A percentile compares a stretch with the other conserved stretches of the same genome.
Conservation (phyloP, 2,797 vertebrate species). For the Hippoglossus hippoglossus region DNA sequence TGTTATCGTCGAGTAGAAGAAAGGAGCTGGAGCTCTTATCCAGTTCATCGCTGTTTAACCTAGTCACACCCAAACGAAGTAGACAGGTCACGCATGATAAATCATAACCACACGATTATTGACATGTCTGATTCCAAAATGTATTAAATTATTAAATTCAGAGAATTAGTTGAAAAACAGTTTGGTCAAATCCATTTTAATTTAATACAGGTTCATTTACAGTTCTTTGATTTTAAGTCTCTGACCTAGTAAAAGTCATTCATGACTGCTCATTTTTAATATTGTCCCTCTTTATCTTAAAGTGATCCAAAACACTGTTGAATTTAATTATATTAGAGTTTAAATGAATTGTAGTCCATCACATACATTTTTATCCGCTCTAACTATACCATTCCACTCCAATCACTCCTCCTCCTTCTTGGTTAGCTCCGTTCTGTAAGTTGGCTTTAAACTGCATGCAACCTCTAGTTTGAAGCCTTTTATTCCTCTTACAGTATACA, state of each 20-base stretch:
- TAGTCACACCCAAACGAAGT: not conserved
- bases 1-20: conserved; percentile 11
- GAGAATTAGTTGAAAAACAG: not conserved
- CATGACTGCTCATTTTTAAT: too few relatives aligned
- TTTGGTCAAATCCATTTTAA: not conserved
- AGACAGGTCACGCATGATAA: not conserved
- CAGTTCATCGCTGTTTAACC: not conserved
- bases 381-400: too few relatives aligned
- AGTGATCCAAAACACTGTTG: not conserved
- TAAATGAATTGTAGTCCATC: not conserved
- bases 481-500: too few relatives aligned
- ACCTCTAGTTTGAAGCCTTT: too few relatives aligned
- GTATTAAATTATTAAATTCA: not conserved
- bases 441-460: too few relatives aligned
- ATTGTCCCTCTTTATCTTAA: too few relatives aligned
- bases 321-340: not conserved
- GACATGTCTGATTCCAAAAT: not conserved
- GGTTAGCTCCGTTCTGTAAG: too few relatives aligned
- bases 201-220: not conserved
- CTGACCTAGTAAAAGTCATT: not conserved
- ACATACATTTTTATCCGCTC: not conserved
- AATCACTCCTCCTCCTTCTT: too few relatives aligned
- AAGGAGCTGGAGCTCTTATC: not conserved
- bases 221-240: not conserved
- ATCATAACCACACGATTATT: too few relatives aligned